A percentile compares a stretch with the other conserved stretches of the same genome.
Conservation (phyloP, 1,140 invertebrate genomes). For the Platyura marginata region DNA sequence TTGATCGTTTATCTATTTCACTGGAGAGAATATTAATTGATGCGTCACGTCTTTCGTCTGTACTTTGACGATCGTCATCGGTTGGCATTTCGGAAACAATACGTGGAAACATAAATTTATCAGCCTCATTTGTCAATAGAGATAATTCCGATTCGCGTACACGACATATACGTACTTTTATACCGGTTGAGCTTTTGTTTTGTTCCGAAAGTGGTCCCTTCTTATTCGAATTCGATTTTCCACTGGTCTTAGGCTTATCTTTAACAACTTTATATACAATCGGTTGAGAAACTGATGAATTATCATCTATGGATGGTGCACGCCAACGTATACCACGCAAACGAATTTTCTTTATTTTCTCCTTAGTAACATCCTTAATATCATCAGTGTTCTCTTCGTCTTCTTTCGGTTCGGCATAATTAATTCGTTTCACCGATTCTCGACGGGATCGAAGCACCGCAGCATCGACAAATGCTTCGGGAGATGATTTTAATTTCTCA, state of each 20-base stretch:
- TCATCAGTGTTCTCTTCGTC: slow-evolving; percentile 2
- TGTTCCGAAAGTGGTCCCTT: slow-evolving; percentile 9
- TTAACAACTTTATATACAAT: slow-evolving; percentile 13
- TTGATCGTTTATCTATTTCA: not conserved
- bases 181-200: slow-evolving; percentile 29
- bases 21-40: not conserved
- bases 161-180: slow-evolving; percentile 54
- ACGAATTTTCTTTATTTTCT: slow-evolving; percentile 1
- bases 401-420: slow-evolving; percentile 7
- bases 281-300: slow-evolving; percentile 8
- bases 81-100: slow-evolving; percentile 29
- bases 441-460: not conserved
- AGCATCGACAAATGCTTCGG: too few species aligned
- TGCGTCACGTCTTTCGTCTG: slow-evolving; percentile 8
- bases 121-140: slow-evolving; percentile 57
- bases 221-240: too few species aligned
- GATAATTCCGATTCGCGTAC: slow-evolving; percentile 51
- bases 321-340: not conserved
- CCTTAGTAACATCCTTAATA: slow-evolving; percentile 8
- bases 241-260: too few species aligned
- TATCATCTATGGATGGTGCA: slow-evolving; percentile 2
- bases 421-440: slow-evolving; percentile 11
- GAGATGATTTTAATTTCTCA: too few species aligned
- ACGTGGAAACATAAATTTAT: slow-evolving; percentile 65
- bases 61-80: slow-evolving; percentile 26